Evolutionary conservation across 2,888 invertebrate genomes (phyloP), one percentile per base, ranked within the genome.

Genomic region (Leptinotarsa peninsularis): DNA sequence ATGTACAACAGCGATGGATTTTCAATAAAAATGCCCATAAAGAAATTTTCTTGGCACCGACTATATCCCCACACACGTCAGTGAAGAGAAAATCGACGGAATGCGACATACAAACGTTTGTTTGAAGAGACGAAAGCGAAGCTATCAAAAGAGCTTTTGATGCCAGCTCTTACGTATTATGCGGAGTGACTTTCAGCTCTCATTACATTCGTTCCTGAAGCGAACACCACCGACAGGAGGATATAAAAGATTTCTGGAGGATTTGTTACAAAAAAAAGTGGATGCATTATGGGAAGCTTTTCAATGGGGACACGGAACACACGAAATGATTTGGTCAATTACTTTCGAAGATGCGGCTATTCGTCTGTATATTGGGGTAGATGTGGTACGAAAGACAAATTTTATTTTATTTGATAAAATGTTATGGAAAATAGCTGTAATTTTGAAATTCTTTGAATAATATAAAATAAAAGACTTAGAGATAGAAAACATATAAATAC

Each of bases 11-110:
- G 71, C 60, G 54, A 71, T 58, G 70, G 76, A 81, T 81, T 81
- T 81, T 77, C 78, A 78, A 81, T 76, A 78, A 81, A 81, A 80
- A 79, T 80, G 17, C 17, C 63, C n/a, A 63, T 63, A 17, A 33
- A 63, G n/a, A 67, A 58, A 67, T 49, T 74, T 60, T 52, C 67
- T 60, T 27, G 67, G 56, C 66, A 49, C 54, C 50, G 60, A 71
- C 56, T 56, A 50, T 49, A 21, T 23, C 33, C 43, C 3, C 33
- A 43, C 63, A 63, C 63, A 33, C 33, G 63, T 63, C 63, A 63
- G 17, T n/a, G 63, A 4, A 5, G 7, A 63, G 17, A 63, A 17
- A 63, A 63, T 43, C 43, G 17, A 15, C 14, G 7, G 63, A 63
- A 63, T 33, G 63, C 63, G 63, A 63, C 27, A 33, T 63, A 5